A percentile compares a stretch with the other conserved stretches of the same genome.
Evolutionary conservation across 23 tunicate genomes (phyloP).

Genomic region (Trididemnum nubilum): DNA sequence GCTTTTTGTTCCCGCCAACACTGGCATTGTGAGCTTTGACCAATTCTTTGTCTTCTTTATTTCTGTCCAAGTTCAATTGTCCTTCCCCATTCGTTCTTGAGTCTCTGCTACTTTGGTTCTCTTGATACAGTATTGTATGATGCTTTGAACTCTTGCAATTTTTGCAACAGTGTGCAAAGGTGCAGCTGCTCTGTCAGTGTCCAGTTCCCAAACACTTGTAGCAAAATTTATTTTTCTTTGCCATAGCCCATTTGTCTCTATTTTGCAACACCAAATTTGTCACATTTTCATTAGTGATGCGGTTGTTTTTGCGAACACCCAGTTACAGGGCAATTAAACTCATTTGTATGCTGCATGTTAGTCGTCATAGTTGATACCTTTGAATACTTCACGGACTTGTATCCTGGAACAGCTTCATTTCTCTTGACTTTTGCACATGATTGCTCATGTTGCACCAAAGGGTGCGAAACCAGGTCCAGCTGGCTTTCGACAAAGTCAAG

Average conservation of each 20-base stretch:
- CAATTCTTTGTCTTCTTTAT: neutral
- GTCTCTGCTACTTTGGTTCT: too few species aligned
- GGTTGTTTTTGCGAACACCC: neutral
- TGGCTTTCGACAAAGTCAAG: too few species aligned
- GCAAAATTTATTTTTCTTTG: neutral
- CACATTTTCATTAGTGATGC: too few species aligned
- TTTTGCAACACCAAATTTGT: neutral
- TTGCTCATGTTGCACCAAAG: slow-evolving; percentile 6
- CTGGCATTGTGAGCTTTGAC: neutral
- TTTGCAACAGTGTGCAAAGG: neutral
- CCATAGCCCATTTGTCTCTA: neutral
- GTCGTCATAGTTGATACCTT: neutral
- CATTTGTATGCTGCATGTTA: neutral
- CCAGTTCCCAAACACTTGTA: neutral
- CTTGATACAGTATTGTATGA: neutral
- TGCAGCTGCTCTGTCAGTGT: neutral
- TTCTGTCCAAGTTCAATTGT: neutral
- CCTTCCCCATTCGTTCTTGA: too few species aligned
- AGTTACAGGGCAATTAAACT: neutral
- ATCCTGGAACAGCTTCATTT: neutral
- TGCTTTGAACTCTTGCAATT: neutral
- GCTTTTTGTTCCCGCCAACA: neutral
- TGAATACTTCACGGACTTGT: too few species aligned
- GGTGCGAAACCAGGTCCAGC: slow-evolving; percentile 9
- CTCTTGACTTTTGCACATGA: neutral